Evolutionary conservation across 2,888 invertebrate species (phyloP).

Genomic region (Nyleta sp.): DNA sequence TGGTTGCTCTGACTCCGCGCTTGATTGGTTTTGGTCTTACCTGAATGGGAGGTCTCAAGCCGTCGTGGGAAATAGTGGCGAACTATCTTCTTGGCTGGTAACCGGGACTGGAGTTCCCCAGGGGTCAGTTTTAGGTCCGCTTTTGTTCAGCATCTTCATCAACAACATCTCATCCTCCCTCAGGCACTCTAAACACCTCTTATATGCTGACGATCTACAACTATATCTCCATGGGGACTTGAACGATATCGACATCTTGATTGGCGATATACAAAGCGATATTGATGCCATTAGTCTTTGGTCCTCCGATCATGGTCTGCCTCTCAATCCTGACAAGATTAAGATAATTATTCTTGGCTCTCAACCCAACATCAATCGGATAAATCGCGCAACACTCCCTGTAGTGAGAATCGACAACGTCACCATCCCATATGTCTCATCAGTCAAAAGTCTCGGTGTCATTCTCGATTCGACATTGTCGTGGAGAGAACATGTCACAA

Average conservation of each 20-base stretch:
- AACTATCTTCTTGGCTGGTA: background rate
- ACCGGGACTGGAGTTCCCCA: slow-evolving; percentile 28
- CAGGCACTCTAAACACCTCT: background rate
- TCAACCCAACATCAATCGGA: too few species aligned
- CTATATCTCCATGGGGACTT: slow-evolving; percentile 13
- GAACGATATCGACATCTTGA: background rate
- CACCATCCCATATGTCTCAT: background rate
- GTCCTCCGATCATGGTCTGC: background rate
- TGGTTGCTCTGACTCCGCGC: background rate
- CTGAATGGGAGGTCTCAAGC: slow-evolving; percentile 16
- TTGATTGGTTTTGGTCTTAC: slow-evolving; percentile 11
- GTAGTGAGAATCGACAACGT: background rate
- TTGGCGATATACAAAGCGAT: background rate
- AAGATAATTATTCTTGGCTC: slow-evolving; percentile 33
- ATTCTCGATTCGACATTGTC: slow-evolving; percentile 6
- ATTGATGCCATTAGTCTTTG: background rate
- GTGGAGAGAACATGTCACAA: background rate
- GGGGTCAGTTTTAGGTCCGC: slow-evolving; percentile 29
- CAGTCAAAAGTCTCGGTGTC: background rate
- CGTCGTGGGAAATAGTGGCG: background rate
- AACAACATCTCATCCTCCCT: slow-evolving; percentile 12
- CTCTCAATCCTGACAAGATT: slow-evolving; percentile 9
- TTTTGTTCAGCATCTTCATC: slow-evolving; percentile 12
- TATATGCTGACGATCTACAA: slow-evolving; percentile 45
- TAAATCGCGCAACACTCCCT: too few species aligned